Conservation (phyloP, 2,113 vertebrate species). For the Himantopus leucocephalus region DNA sequence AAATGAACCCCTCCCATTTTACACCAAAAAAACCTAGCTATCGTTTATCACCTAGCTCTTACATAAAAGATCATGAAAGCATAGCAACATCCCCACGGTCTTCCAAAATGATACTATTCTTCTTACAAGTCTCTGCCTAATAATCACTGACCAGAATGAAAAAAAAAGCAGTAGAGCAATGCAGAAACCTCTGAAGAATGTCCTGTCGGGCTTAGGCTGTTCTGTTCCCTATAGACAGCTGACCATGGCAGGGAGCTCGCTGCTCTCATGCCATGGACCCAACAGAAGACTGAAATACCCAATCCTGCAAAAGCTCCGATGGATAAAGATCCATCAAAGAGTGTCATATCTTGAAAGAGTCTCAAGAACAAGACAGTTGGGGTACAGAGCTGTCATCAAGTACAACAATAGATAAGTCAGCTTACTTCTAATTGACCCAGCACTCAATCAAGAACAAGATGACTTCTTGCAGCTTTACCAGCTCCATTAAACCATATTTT, state of each 20-base stretch:
- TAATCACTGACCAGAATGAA: not conserved
- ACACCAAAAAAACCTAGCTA: not conserved
- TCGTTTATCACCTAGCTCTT: not conserved
- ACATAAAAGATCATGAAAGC: not conserved
- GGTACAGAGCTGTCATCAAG: not conserved
- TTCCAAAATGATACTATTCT: not conserved
- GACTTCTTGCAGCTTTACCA: not conserved
- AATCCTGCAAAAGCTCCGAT: not conserved
- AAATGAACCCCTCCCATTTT: not conserved
- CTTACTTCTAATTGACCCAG: not conserved
- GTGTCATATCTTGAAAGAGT: not conserved
- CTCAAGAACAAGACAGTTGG: not conserved
- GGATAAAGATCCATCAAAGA: not conserved
- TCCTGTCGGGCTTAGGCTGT: fast-evolving
- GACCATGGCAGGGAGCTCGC: not conserved
- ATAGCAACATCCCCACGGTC: fast-evolving
- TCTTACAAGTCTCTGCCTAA: not conserved
- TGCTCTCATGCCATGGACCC: fast-evolving
- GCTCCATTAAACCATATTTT: not conserved
- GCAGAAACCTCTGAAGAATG: not conserved
- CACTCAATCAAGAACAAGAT: not conserved
- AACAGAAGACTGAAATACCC: not conserved
- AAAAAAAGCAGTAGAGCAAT: not conserved
- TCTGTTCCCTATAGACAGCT: not conserved
- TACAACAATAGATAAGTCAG: not conserved